Evolutionary conservation across 2,888 invertebrate species (phyloP).

Genomic region (Sclerodermus sp.): DNA sequence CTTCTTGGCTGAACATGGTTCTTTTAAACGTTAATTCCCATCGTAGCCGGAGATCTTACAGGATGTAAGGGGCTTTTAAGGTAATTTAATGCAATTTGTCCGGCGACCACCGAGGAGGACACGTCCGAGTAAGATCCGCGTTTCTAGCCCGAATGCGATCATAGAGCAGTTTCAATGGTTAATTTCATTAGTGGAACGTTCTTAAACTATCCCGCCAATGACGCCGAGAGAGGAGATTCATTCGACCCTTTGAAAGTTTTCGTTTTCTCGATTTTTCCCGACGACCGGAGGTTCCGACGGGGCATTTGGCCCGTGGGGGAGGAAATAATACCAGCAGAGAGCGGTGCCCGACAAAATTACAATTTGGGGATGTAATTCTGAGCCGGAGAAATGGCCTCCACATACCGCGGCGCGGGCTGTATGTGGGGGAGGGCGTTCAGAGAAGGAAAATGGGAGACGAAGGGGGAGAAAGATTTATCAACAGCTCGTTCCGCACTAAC

Average conservation of each 20-base stretch:
- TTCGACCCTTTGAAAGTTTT: too few species aligned
- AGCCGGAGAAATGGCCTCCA: slow-evolving; percentile 52
- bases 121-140: slow-evolving; percentile 17
- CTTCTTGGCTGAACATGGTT: too few species aligned
- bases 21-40: slow-evolving; percentile 20
- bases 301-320: too few species aligned
- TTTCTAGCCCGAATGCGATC: slow-evolving; percentile 21
- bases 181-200: slow-evolving; percentile 26
- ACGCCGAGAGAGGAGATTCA: too few species aligned
- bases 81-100: slow-evolving; percentile 31
- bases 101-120: slow-evolving; percentile 14
- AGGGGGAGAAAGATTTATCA: slow-evolving; percentile 48
- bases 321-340: slow-evolving; percentile 2
- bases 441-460: slow-evolving; percentile 14
- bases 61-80: slow-evolving; percentile 8
- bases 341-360: slow-evolving; percentile 51
- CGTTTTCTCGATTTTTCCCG: too few species aligned
- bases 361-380: slow-evolving; percentile 56
- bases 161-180: slow-evolving; percentile 32
- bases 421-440: slow-evolving; percentile 11
- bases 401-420: slow-evolving; percentile 38
- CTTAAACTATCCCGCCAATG: slow-evolving; percentile 15
- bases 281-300: too few species aligned
- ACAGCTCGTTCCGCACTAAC: slow-evolving; percentile 55
- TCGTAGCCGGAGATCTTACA: not conserved